Evolutionary conservation across 2,888 invertebrate species (phyloP), one percentile per base, ranked within the genome.

Genomic region (Portevinia maculata): DNA sequence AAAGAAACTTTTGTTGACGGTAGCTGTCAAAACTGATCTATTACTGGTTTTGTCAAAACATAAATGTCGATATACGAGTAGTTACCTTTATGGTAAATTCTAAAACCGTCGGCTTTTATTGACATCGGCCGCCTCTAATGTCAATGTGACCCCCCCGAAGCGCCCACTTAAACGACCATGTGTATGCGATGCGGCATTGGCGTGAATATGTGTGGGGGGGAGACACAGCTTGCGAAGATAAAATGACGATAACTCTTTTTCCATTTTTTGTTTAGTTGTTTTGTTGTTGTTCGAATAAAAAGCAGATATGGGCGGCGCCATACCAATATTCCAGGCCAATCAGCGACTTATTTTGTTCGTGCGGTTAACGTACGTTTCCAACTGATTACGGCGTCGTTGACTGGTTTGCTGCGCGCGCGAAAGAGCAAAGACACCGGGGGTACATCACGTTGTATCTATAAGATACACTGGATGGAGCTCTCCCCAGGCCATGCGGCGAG

Each of bases 221-320:
- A 67, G 39, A 70, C 53, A 83, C 60, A 78, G 67, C 78, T 67
- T 78, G 83, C 73, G 48, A 76, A 83, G 83, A 83, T 83, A 83
- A 83, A 83, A 83, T 78, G 73, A 78, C 78, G 83, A 83, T 83
- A 83, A 83, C 71, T 83, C 67, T 83, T 21, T 8, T 30, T 53
- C 41, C 48, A 44, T 70, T 62, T 59, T 55, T 39, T 28, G 44
- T 62, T 39, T 6, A 17, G 3, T 41, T 41, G 3, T 44, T 3
- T 59, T 62, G 15, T 53, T 24, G 39, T 65, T 44, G 44, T 48
- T 50, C 17, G 57, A 84, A 85, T 86, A 86, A 86, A 88, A 89
- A 89, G 86, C 89, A 88, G 90, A 90, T 90, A 90, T 88, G 90
- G 90, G 90, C 90, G 90, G 90, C 88, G 89, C 89, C 88, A 88